phyloP scores from a whole-genome alignment of 2,113 vertebrate genomes.

The Rhipidura dahli region DNA sequence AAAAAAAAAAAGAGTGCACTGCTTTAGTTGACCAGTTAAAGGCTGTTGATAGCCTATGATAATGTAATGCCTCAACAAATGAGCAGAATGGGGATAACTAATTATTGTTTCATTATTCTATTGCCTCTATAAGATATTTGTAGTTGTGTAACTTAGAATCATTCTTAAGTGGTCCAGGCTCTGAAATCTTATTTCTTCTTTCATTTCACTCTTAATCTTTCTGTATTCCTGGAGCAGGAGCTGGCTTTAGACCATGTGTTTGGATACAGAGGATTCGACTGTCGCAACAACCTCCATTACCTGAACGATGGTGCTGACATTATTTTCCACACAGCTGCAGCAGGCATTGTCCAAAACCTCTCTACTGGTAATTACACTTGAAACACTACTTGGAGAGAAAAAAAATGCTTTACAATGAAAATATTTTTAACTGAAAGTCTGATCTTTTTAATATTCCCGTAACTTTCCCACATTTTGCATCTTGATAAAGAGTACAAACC shows the following conservation, averaged over 20 bases:
- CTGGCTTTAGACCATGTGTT: conserved; percentile 93
- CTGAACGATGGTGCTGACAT: conserved; percentile 94
- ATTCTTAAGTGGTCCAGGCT: neutral
- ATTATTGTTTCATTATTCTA: neutral
- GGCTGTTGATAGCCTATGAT: neutral
- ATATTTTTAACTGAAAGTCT: neutral
- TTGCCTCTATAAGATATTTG: neutral
- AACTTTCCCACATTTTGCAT: neutral
- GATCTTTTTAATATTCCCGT: neutral
- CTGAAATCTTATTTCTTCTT: neutral
- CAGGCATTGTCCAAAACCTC: conserved; percentile 89
- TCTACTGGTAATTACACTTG: conserved; percentile 79
- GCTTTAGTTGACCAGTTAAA: neutral
- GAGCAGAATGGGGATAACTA: neutral
- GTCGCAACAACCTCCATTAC: conserved; percentile 98
- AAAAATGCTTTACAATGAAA: neutral
- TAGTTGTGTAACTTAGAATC: neutral
- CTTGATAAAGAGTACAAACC: neutral
- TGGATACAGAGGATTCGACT: conserved; percentile 94
- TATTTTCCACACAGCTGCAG: conserved; percentile 91
- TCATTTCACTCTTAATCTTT: neutral
- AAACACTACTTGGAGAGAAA: neutral
- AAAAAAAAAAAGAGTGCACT: neutral
- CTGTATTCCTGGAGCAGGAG: conserved; percentile 74
- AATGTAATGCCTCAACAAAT: neutral